Base-by-base conservation (phyloP, 2,113 vertebrate genomes). In the Myotis lucifugus region DNA sequence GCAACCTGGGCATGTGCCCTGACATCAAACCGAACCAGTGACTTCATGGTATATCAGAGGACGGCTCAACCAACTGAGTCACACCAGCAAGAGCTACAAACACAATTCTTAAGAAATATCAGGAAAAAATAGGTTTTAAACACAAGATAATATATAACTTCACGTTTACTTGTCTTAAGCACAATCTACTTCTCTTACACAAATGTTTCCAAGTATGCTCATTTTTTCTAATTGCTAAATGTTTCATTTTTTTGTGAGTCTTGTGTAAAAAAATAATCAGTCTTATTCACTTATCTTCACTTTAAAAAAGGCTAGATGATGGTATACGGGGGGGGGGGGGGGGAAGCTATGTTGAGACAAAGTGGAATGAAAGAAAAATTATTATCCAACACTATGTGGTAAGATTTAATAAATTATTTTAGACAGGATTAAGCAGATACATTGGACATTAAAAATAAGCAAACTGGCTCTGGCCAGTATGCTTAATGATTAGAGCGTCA, bases 381-480 rank as follows among this genome's bases (percentile, higher is more conserved):
- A 89, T 82, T 50, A 94, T 19, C 37, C 3, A 84, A 79, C 61
- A 74, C n/a, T 73, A 37, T 61, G 15, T 0, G 10, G 13, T 56
- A 96, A 77, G 29, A 61, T 72, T 67, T 83, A 87, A 88, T 64
- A 95, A 54, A 79, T 88, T 84, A 85, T 67, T 79, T 88, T 52
- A 95, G 18, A 56, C 10, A 74, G 9, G n/a, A 88, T 73, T 85
- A 93, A 88, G 8, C 11, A 88, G 34, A 46, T 54, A 69, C 70
- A 74, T 18, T 54, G 37, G 42, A 70, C 34, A 88, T 78, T 87
- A 91, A 87, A 95, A 72, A 86, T 74, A 84, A 90, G 76, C 18
- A 84, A 85, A 87, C 6, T 67, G 64, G 64, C 64, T 29, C 29
- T 61, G 29, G 64, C 61, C 61, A 29, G 27, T 64, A 29, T 32